Percentiles rank a stretch among this genome's conserved stretches.
Evolutionary conservation across 2,797 vertebrate species (phyloP).

Genomic region (Pyrocephalus nanus): DNA sequence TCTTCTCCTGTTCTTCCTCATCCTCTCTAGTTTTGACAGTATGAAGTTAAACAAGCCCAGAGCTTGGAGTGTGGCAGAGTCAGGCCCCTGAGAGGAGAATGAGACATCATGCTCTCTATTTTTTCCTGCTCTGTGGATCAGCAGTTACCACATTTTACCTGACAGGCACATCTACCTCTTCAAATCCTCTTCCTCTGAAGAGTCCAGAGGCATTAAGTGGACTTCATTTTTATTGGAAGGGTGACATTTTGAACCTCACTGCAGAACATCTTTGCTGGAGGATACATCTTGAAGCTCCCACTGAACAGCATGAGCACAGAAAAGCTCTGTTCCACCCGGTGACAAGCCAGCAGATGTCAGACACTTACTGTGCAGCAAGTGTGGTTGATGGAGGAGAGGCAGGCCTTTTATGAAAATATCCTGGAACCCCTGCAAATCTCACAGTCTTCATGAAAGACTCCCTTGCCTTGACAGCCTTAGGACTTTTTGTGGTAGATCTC

Average conservation of each 20-base stretch:
- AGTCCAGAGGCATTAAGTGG: neutral
- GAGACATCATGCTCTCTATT: neutral
- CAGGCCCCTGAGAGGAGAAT: neutral
- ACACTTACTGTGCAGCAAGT: neutral
- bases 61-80: neutral
- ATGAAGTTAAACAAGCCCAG: neutral
- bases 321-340: neutral
- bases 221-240: neutral
- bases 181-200: neutral
- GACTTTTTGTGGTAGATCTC: neutral
- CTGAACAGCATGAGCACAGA: neutral
- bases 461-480: neutral
- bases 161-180: neutral
- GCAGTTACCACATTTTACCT: neutral
- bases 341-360: neutral
- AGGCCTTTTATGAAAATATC: neutral
- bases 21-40: neutral
- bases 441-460: neutral
- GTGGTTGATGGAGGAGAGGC: neutral
- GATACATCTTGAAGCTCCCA: rapidly evolving
- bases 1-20: neutral
- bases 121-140: neutral
- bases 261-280: neutral
- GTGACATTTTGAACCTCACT: neutral
- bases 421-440: neutral